Evolutionary conservation across 2,888 invertebrate genomes (phyloP).

Genomic region (Pristionchus fissidentatus): DNA sequence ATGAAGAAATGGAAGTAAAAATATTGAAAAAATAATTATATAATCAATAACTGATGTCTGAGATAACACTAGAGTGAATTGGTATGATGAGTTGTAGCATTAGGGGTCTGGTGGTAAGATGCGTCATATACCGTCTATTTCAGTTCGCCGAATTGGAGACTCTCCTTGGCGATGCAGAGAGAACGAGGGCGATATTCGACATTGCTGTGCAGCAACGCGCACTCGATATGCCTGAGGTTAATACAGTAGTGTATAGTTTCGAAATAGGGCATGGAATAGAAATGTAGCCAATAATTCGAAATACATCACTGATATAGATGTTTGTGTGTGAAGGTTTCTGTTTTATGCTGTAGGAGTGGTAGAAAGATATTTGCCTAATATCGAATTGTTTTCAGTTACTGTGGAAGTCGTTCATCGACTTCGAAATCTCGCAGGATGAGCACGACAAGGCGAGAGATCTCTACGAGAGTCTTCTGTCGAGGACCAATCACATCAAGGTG

Average conservation of each 20-base stretch:
- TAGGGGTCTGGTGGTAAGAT: too few species aligned
- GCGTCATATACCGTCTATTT: too few species aligned
- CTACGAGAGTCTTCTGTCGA: slow-evolving; percentile 91
- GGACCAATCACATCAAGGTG: slow-evolving; percentile 97
- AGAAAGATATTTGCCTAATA: too few species aligned
- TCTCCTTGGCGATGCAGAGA: slow-evolving; percentile 90
- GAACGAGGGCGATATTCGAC: slow-evolving; percentile 94
- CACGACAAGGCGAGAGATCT: slow-evolving; percentile 88
- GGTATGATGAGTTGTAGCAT: too few species aligned
- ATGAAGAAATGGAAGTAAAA: background rate
- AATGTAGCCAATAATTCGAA: background rate
- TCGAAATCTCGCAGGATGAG: slow-evolving; percentile 94
- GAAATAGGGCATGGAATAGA: too few species aligned
- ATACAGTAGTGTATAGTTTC: too few species aligned
- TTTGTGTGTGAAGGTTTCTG: too few species aligned
- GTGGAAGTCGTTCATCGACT: slow-evolving; percentile 99
- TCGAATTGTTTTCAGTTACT: slow-evolving; percentile 79
- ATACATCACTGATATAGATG: background rate
- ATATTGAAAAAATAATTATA: background rate
- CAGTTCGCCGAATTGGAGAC: slow-evolving; percentile 94
- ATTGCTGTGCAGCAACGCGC: slow-evolving; percentile 92
- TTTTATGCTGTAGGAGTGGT: too few species aligned
- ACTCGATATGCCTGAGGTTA: slow-evolving; percentile 96
- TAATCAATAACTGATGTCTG: background rate
- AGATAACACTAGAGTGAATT: too few species aligned